Evolutionary conservation across 2,797 vertebrate genomes (phyloP).

Genomic region (Columba guinea): DNA sequence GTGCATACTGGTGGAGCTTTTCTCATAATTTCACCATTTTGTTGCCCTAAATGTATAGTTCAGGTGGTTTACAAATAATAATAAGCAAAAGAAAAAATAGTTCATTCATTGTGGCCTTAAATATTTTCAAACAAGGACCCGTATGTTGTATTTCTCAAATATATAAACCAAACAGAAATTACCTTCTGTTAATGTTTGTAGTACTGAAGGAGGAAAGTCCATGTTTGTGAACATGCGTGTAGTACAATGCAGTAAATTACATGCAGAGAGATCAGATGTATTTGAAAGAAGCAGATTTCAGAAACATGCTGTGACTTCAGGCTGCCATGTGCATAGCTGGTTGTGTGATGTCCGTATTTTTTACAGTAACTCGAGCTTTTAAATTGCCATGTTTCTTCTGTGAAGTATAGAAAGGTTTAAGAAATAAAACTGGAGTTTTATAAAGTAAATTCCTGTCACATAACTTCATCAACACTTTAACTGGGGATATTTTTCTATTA

Average conservation of each 20-base stretch:
- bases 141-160: neutral
- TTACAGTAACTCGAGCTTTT: neutral
- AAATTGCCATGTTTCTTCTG: neutral
- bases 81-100: neutral
- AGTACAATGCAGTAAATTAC: neutral
- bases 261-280: neutral
- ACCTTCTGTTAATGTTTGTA: neutral
- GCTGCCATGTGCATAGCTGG: neutral
- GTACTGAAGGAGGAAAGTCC: neutral
- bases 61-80: neutral
- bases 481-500: neutral
- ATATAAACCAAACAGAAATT: neutral
- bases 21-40: neutral
- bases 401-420: neutral
- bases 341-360: neutral
- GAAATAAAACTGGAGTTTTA: neutral
- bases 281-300: neutral
- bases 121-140: neutral
- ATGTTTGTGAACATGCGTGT: neutral
- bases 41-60: neutral
- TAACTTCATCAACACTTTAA: neutral
- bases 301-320: neutral
- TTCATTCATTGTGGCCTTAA: neutral
- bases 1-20: neutral
- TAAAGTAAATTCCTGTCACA: neutral